Percentiles rank a stretch among this genome's conserved stretches.
These are phyloP conservation scores for Nezara viridula DNA, from an alignment of 2,888 invertebrate species.

Conservation along the genomic window DNA sequence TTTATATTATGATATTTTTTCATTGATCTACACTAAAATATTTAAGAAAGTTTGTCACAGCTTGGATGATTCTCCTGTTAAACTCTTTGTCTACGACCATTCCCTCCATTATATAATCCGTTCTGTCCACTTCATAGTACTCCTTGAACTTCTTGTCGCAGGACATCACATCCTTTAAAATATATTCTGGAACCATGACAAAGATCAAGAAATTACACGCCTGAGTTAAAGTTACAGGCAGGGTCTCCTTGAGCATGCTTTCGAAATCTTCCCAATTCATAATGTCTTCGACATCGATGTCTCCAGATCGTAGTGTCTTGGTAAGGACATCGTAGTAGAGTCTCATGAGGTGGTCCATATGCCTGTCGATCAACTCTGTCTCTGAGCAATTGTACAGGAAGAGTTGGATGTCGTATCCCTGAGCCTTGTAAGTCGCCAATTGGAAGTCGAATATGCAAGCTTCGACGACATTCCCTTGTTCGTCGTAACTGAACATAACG, in stretches of 20 bases:
- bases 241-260: constrained; percentile 27
- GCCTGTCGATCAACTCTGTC: neutral
- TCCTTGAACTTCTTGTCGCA: neutral
- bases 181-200: neutral
- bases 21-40: neutral
- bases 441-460: constrained; percentile 53
- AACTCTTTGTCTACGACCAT: neutral
- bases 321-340: neutral
- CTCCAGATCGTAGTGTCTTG: neutral
- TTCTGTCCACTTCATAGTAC: constrained; percentile 40
- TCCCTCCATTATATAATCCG: neutral
- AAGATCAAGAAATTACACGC: neutral
- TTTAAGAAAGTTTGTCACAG: neutral
- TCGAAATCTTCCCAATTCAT: constrained; percentile 38
- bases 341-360: neutral
- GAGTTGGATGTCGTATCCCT: constrained; percentile 7
- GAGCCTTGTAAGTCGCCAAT: constrained; percentile 29
- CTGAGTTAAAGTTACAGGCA: neutral
- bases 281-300: neutral
- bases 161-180: constrained; percentile 7
- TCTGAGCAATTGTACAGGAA: neutral
- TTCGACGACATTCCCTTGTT: neutral
- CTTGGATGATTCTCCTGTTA: neutral
- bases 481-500: constrained; percentile 50
- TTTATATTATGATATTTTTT: too few relatives aligned